A percentile compares a stretch with the other conserved stretches of the same genome.
Conservation (phyloP, 2,888 invertebrate species). For the Orthonevra nobilis region DNA sequence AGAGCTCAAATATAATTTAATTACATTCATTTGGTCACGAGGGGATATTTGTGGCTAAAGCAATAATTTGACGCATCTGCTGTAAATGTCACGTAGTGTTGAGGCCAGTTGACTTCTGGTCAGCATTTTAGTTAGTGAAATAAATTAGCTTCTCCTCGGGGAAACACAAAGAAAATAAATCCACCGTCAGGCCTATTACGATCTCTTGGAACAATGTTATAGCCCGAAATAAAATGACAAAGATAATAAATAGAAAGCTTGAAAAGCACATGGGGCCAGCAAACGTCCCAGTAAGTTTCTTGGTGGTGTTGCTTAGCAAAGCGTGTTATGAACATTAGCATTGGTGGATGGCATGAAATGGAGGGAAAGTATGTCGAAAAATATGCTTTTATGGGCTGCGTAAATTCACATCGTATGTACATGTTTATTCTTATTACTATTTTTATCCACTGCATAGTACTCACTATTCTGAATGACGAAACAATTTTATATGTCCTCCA, state of each 20-base stretch:
- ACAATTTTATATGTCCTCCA: no score
- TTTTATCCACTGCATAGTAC: not conserved
- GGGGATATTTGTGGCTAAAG: slow-evolving; percentile 29
- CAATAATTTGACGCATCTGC: slow-evolving; percentile 60
- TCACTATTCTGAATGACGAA: no score
- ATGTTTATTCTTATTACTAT: not conserved
- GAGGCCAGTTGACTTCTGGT: slow-evolving; percentile 55
- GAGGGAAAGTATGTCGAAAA: no score
- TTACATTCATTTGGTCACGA: slow-evolving; percentile 20
- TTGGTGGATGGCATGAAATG: not conserved
- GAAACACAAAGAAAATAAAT: slow-evolving; percentile 51
- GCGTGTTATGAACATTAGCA: slow-evolving; percentile 38
- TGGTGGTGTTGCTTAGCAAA: slow-evolving; percentile 35
- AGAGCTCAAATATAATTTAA: slow-evolving; percentile 10
- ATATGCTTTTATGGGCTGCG: not conserved
- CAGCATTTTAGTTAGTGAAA: slow-evolving; percentile 58
- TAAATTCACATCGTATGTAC: not conserved
- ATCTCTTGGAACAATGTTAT: slow-evolving; percentile 44
- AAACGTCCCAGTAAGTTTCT: slow-evolving; percentile 42
- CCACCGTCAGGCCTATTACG: slow-evolving; percentile 46
- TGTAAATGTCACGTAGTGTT: slow-evolving; percentile 64
- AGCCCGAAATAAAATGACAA: slow-evolving; percentile 52
- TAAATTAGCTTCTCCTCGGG: slow-evolving; percentile 59
- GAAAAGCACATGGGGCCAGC: slow-evolving; percentile 40
- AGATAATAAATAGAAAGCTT: slow-evolving; percentile 57